These are phyloP conservation scores for Andinoacara biseriatus DNA, from an alignment of 2,113 vertebrate species.

Conservation along the genomic window DNA sequence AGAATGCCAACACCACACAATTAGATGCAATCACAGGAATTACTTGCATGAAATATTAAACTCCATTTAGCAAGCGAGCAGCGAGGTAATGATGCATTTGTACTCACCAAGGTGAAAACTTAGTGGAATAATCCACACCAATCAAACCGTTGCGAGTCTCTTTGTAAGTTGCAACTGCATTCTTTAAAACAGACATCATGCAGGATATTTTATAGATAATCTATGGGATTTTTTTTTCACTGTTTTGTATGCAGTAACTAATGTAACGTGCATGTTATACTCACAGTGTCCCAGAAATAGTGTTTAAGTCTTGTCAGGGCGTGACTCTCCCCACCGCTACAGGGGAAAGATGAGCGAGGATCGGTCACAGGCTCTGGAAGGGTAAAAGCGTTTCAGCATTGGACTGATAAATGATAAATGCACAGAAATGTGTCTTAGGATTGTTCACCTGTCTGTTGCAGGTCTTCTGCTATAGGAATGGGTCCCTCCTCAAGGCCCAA, in stretches of 20 bases:
- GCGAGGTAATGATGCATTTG: background rate
- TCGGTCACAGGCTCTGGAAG: conserved; percentile 77
- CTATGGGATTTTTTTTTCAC: background rate
- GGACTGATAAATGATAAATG: background rate
- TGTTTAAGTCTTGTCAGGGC: conserved; percentile 82
- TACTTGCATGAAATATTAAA: background rate
- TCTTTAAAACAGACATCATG: conserved; percentile 62
- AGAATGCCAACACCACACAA: conserved; percentile 11
- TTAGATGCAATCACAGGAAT: conserved; percentile 4
- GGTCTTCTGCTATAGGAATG: conserved; percentile 78
- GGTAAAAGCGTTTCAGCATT: conserved; percentile 14
- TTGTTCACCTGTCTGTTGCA: conserved; percentile 78
- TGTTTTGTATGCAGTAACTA: background rate
- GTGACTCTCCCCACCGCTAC: conserved; percentile 83
- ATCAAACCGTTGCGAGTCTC: conserved; percentile 85
- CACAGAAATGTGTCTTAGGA: background rate
- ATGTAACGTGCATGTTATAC: background rate
- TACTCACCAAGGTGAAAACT: conserved; percentile 84
- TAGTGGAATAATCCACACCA: conserved; percentile 85
- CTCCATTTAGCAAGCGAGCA: background rate
- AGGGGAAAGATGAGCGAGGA: conserved; percentile 83
- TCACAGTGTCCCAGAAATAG: conserved; percentile 88
- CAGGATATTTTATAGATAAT: background rate
- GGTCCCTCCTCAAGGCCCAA: conserved; percentile 80
- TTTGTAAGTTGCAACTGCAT: conserved; percentile 84